Evolutionary conservation across 2,888 invertebrate species (phyloP).

Genomic region (Tyria jacobaeae): DNA sequence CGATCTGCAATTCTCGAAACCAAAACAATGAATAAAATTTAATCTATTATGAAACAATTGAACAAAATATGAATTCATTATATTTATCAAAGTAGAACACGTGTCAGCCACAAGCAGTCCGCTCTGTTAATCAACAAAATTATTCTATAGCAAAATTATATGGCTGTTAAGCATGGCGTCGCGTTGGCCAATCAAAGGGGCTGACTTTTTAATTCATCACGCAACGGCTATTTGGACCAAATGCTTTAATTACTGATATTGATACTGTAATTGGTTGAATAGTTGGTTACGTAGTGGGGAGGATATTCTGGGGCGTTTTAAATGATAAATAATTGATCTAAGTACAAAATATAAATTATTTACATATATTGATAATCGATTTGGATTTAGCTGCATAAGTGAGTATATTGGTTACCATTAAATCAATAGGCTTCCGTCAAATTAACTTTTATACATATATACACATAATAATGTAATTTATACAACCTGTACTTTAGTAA

Average conservation of each 20-base stretch:
- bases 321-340: conserved; percentile 5
- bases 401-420: too few species aligned
- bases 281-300: neutral
- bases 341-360: neutral
- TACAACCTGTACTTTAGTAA: too few species aligned
- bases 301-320: conserved; percentile 3
- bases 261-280: conserved; percentile 28
- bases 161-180: conserved; percentile 22
- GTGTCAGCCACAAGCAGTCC: conserved; percentile 23
- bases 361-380: too few species aligned
- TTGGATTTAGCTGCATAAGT: too few species aligned
- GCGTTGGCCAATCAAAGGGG: conserved; percentile 35
- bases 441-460: too few species aligned
- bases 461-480: too few species aligned
- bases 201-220: conserved; percentile 29
- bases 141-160: conserved; percentile 49
- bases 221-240: conserved; percentile 41
- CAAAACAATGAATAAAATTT: neutral
- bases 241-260: conserved; percentile 45
- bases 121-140: conserved; percentile 48
- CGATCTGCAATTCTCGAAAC: neutral
- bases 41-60: conserved; percentile 16
- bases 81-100: conserved; percentile 14
- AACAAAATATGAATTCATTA: conserved; percentile 25
- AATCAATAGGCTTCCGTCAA: too few species aligned